Conservation (phyloP, 2,888 invertebrate species). For the Drosophila tanythrix region DNA sequence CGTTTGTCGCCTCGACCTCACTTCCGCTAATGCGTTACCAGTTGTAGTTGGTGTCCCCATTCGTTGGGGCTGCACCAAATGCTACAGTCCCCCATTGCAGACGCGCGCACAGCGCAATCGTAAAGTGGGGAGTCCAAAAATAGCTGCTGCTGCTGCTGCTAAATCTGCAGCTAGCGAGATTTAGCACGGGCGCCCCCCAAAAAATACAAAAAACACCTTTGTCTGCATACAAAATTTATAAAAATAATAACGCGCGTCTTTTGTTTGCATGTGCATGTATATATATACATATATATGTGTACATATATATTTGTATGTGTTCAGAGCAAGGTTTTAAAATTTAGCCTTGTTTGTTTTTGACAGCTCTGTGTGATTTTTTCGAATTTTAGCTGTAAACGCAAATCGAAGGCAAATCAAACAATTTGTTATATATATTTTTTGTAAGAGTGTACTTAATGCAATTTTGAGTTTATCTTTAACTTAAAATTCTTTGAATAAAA, state of each 20-base stretch:
- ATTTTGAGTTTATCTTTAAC: not conserved
- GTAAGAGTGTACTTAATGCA: not conserved
- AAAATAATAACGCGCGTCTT: constrained; percentile 19
- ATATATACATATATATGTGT: not conserved
- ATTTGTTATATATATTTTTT: not conserved
- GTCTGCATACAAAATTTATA: constrained; percentile 9
- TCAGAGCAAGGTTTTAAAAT: constrained; percentile 6
- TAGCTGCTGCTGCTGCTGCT: constrained; percentile 45
- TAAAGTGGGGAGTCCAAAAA: constrained; percentile 68
- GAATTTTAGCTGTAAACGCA: not conserved
- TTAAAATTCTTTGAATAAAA: not conserved
- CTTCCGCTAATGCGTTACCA: constrained; percentile 39
- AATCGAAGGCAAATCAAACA: not conserved
- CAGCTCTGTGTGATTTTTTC: not conserved
- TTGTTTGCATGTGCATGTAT: not conserved
- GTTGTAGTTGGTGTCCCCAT: constrained; percentile 7
- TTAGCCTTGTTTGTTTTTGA: not conserved
- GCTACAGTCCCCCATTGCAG: constrained; percentile 26
- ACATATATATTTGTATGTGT: not conserved
- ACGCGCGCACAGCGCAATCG: constrained; percentile 25
- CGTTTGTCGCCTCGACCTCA: constrained; percentile 26
- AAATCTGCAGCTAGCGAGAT: constrained; percentile 48
- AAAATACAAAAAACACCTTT: constrained; percentile 9
- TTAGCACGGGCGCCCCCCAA: constrained; percentile 49
- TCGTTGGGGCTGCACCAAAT: constrained; percentile 21